A percentile compares a stretch with the other conserved stretches of the same genome.
These are phyloP conservation scores for Ditylenchus weischeri DNA, from an alignment of 2,888 invertebrate species.

Conservation along the genomic window DNA sequence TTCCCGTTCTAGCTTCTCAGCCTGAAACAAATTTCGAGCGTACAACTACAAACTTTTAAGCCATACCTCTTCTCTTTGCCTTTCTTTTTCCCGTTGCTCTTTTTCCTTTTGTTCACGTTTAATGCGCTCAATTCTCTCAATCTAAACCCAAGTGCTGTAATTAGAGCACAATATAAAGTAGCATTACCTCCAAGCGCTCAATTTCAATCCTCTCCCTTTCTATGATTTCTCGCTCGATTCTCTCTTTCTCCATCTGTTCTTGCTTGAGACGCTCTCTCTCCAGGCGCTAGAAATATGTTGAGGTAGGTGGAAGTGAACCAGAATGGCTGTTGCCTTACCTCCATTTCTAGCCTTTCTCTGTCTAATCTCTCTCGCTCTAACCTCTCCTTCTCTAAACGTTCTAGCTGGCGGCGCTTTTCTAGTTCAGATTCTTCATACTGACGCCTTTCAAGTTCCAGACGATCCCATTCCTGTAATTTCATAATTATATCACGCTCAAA, in stretches of 20 bases:
- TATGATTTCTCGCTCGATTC: conserved; percentile 38
- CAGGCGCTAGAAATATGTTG: conserved; percentile 18
- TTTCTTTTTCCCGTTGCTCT: conserved; percentile 44
- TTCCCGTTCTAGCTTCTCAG: conserved; percentile 43
- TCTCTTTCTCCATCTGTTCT: conserved; percentile 28
- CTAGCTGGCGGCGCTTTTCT: conserved; percentile 28
- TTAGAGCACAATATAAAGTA: not conserved
- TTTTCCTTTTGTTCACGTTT: conserved; percentile 50
- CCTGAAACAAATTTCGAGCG: not conserved
- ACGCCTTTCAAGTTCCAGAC: conserved; percentile 43
- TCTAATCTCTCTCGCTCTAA: conserved; percentile 45
- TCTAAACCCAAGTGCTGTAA: conserved; percentile 19
- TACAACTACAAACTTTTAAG: too few relatives aligned
- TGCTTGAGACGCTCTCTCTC: conserved; percentile 27
- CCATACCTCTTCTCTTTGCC: conserved; percentile 24
- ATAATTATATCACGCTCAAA: too few relatives aligned
- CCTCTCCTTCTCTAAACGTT: conserved; percentile 46
- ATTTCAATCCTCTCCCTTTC: conserved; percentile 49
- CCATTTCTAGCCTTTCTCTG: conserved; percentile 39
- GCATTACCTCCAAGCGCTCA: conserved; percentile 28
- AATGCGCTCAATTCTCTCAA: conserved; percentile 56
- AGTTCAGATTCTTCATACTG: conserved; percentile 46
- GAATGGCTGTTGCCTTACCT: conserved; percentile 1
- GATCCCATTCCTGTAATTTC: conserved; percentile 47
- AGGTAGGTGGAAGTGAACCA: not conserved